These are phyloP conservation scores for Frankliniella intonsa DNA, from an alignment of 2,888 invertebrate genomes.

Conservation along the genomic window DNA sequence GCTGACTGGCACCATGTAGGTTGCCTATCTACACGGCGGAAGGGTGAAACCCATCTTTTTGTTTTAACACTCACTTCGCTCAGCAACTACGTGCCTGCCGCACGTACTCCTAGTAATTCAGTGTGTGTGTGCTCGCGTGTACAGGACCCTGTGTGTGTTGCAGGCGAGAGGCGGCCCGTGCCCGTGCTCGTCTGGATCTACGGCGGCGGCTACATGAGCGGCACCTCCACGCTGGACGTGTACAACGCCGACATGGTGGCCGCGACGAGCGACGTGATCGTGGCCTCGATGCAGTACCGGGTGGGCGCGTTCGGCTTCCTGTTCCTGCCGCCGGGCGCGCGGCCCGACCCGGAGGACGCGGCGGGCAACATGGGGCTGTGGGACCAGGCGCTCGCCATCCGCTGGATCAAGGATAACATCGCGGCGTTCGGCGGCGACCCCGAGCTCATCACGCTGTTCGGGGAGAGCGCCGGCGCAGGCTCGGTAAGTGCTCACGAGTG, in stretches of 20 bases:
- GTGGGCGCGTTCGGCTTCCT: conserved; percentile 93
- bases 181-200: conserved; percentile 91
- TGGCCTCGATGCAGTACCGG: conserved; percentile 91
- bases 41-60: too few relatives aligned
- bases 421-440: conserved; percentile 91
- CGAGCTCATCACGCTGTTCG: conserved; percentile 85
- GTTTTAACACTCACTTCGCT: too few relatives aligned
- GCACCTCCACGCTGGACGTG: conserved; percentile 85
- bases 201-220: conserved; percentile 91
- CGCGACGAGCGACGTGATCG: conserved; percentile 82
- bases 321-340: conserved; percentile 64
- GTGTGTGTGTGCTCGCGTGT: too few relatives aligned
- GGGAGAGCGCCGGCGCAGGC: conserved; percentile 92
- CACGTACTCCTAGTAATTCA: too few relatives aligned
- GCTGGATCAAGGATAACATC: conserved; percentile 91
- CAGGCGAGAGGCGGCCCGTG: conserved; percentile 57
- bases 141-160: too few relatives aligned
- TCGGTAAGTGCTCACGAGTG: conserved; percentile 63
- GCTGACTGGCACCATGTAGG: too few relatives aligned
- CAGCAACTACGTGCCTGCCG: too few relatives aligned
- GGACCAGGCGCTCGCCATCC: conserved; percentile 90
- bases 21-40: too few relatives aligned
- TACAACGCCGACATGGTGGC: conserved; percentile 92
- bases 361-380: conserved; percentile 91
- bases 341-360: conserved; percentile 67